phyloP scores from a whole-genome alignment of 2,888 invertebrate species.

The Sarcophaga subvicina region DNA sequence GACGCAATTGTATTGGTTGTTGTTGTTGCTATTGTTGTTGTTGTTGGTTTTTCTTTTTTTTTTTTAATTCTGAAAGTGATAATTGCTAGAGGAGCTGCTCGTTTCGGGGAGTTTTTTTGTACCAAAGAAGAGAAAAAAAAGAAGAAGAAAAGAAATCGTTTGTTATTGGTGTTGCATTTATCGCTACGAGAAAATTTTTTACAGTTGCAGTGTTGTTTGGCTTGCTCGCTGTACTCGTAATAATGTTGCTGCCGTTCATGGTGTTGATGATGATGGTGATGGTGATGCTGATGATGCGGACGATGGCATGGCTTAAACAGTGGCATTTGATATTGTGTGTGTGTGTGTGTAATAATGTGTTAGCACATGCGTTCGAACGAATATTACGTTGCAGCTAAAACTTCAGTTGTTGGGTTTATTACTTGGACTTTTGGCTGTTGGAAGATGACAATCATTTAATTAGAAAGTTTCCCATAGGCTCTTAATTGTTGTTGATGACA shows the following conservation, averaged over 20 bases:
- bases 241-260: slow-evolving; percentile 34
- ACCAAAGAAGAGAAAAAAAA: not conserved
- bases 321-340: slow-evolving; percentile 54
- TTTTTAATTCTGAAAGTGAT: slow-evolving; percentile 50
- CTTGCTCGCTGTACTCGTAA: no score
- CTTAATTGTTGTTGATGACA: slow-evolving; percentile 74
- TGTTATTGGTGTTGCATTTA: slow-evolving; percentile 24
- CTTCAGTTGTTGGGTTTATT: slow-evolving; percentile 51
- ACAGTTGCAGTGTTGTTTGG: slow-evolving; percentile 4
- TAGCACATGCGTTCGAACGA: no score
- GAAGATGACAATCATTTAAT: slow-evolving; percentile 81
- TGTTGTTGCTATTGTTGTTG: no score
- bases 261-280: slow-evolving; percentile 43
- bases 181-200: not conserved
- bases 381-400: not conserved
- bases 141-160: slow-evolving; percentile 17
- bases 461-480: slow-evolving; percentile 81
- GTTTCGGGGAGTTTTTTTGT: slow-evolving; percentile 25
- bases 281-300: slow-evolving; percentile 15
- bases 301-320: slow-evolving; percentile 12
- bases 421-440: slow-evolving; percentile 69
- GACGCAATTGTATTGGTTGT: slow-evolving; percentile 2
- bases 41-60: not conserved
- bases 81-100: slow-evolving; percentile 51
- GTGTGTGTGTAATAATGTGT: no score